phyloP scores from a whole-genome alignment of 2,113 vertebrate species.

The Rhodinocichla rosea region DNA sequence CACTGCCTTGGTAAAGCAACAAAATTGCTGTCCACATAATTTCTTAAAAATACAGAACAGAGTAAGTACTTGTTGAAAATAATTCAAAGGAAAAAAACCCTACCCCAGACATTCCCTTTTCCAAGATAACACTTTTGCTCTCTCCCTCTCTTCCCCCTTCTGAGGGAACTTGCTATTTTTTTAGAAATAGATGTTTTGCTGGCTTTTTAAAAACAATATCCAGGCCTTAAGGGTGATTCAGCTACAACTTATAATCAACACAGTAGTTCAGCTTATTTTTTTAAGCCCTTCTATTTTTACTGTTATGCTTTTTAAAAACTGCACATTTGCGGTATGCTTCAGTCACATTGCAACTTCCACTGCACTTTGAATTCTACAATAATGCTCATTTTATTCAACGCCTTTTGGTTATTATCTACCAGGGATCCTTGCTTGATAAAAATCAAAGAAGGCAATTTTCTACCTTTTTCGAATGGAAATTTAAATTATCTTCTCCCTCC shows the following conservation, averaged over 20 bases:
- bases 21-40: constrained; percentile 74
- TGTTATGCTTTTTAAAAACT: not conserved
- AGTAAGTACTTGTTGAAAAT: constrained; percentile 51
- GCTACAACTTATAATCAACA: constrained; percentile 19
- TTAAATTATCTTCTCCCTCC: not conserved
- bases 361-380: not conserved
- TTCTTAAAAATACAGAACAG: constrained; percentile 63
- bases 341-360: not conserved
- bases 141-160: not conserved
- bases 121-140: not conserved
- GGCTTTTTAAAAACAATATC: not conserved
- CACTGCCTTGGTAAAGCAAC: constrained; percentile 77
- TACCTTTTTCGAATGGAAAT: not conserved
- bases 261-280: not conserved
- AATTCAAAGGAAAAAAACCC: not conserved
- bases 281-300: not conserved
- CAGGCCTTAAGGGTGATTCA: not conserved
- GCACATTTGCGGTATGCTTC: not conserved
- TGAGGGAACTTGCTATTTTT: not conserved
- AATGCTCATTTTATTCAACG: not conserved
- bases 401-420: not conserved
- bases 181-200: not conserved
- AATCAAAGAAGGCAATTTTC: not conserved
- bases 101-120: not conserved
- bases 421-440: not conserved